Evolutionary conservation across 2,888 invertebrate genomes (phyloP).

Genomic region (Mamestra brassicae): DNA sequence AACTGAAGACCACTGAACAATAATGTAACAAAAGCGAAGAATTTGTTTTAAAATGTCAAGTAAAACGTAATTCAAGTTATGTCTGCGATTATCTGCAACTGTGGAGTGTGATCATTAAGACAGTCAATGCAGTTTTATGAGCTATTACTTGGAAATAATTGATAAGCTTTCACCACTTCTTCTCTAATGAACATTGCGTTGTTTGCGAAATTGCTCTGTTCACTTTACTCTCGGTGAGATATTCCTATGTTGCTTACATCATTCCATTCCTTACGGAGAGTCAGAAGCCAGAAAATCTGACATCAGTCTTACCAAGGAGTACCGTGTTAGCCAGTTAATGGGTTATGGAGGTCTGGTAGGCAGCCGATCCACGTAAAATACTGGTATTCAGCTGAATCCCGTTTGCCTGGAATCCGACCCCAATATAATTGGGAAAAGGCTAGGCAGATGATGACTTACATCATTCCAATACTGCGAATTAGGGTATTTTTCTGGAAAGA

Average conservation of each 20-base stretch:
- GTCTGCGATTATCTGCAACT: slow-evolving; percentile 2
- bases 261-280: too few species aligned
- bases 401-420: too few species aligned
- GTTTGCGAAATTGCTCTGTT: slow-evolving; percentile 20
- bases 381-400: too few species aligned
- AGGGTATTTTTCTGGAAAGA: too few species aligned
- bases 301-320: too few species aligned
- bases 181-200: slow-evolving; percentile 12
- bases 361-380: too few species aligned
- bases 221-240: slow-evolving; percentile 15
- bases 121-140: slow-evolving; percentile 44
- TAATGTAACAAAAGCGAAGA: background rate
- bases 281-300: too few species aligned
- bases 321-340: too few species aligned
- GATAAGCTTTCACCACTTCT: slow-evolving; percentile 49
- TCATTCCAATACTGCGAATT: too few species aligned
- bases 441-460: background rate
- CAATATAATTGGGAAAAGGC: too few species aligned
- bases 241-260: background rate
- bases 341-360: too few species aligned
- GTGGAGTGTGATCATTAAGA: slow-evolving; percentile 5
- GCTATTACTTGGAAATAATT: slow-evolving; percentile 39
- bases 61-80: slow-evolving; percentile 12
- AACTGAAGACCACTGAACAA: background rate
- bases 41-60: slow-evolving; percentile 29